A percentile compares a stretch with the other conserved stretches of the same genome.
phyloP scores from a whole-genome alignment of 2,888 invertebrate species.

The Cheilosia pagana region DNA sequence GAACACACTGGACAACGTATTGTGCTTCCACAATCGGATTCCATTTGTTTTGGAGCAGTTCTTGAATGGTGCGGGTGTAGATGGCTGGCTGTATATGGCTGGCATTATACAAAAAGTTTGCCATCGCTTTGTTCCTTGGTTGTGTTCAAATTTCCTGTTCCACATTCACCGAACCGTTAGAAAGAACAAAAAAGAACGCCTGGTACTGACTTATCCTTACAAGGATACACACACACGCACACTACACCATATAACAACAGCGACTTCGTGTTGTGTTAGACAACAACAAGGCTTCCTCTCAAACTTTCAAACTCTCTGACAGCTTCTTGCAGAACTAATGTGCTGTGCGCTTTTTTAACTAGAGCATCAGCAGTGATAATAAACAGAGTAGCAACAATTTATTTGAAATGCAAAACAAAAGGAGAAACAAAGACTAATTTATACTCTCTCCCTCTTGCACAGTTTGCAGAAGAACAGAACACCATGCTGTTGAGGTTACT shows the following conservation, averaged over 20 bases:
- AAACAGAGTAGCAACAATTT: conserved; percentile 66
- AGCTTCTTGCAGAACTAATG: conserved; percentile 59
- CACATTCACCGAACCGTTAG: conserved; percentile 26
- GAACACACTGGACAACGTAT: conserved; percentile 10
- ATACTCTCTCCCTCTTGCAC: conserved; percentile 49
- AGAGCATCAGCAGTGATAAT: conserved; percentile 46
- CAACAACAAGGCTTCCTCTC: conserved; percentile 42
- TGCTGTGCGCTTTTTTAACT: conserved; percentile 40
- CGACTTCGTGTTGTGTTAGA: conserved; percentile 55
- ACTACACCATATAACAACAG: conserved; percentile 52
- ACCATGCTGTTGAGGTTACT: conserved; percentile 31
- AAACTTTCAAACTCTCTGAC: conserved; percentile 55
- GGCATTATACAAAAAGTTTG: conserved; percentile 39
- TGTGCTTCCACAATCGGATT: conserved; percentile 44
- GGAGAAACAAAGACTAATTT: conserved; percentile 29
- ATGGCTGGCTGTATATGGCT: conserved; percentile 26
- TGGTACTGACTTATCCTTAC: conserved; percentile 31
- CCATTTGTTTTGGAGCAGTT: conserved; percentile 26
- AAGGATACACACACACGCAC: conserved; percentile 1
- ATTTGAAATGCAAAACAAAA: conserved; percentile 59
- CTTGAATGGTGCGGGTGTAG: conserved; percentile 3
- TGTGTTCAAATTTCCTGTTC: conserved; percentile 69
- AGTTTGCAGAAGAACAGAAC: conserved; percentile 42
- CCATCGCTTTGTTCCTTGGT: conserved; percentile 53
- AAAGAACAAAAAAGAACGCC: conserved; percentile 29